Evolutionary conservation across 2,888 invertebrate species (phyloP).

Genomic region (Nowickia ferox): DNA sequence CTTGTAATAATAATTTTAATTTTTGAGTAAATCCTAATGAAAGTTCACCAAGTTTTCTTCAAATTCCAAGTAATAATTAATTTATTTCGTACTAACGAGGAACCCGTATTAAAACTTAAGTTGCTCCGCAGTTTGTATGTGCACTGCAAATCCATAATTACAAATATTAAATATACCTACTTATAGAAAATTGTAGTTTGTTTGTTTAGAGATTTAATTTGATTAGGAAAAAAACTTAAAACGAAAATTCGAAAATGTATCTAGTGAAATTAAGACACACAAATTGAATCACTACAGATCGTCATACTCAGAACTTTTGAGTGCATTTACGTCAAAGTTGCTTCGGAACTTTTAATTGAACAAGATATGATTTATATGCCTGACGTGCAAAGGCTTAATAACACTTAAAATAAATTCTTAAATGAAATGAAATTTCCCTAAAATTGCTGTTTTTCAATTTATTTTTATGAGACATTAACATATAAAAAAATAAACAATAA

Average conservation of each 20-base stretch:
- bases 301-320: not conserved
- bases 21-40: too few species aligned
- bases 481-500: slow-evolving; percentile 19
- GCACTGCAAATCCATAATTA: slow-evolving; percentile 36
- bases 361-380: slow-evolving; percentile 7
- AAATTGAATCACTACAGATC: not conserved
- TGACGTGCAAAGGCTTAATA: slow-evolving; percentile 7
- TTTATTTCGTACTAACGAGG: too few species aligned
- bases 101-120: too few species aligned
- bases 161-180: slow-evolving; percentile 17
- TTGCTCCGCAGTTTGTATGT: slow-evolving; percentile 19
- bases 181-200: not conserved
- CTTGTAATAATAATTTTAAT: too few species aligned
- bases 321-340: slow-evolving; percentile 17
- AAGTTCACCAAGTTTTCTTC: too few species aligned
- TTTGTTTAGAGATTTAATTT: slow-evolving; percentile 8
- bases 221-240: not conserved
- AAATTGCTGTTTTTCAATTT: slow-evolving; percentile 7
- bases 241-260: not conserved
- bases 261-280: not conserved
- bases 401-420: slow-evolving; percentile 1
- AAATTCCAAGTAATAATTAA: too few species aligned
- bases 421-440: slow-evolving; percentile 1
- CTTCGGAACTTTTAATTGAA: slow-evolving; percentile 3
- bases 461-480: slow-evolving; percentile 23